Base-by-base conservation (phyloP, 2,797 vertebrate species). In the Myotis myotis region DNA sequence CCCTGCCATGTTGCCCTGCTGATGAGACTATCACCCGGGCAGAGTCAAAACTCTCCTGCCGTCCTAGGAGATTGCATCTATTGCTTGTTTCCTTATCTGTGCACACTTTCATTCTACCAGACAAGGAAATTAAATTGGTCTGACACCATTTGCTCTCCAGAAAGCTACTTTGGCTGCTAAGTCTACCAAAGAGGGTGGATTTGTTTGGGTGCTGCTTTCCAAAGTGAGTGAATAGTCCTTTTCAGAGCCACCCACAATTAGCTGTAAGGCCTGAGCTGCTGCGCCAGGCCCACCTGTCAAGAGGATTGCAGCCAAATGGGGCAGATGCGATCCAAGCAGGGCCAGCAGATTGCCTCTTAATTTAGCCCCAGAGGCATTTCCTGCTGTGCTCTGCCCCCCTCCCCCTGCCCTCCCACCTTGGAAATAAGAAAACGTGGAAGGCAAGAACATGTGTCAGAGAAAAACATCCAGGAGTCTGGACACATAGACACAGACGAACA, bases 111-210 rank as follows among this genome's bases (percentile, higher is more conserved):
- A 91, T 90, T 60, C 71, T 89, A 44, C 93, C 94, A 64, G 74
- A 95, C 71, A 81, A 89, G 87, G 89, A 93, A 79, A 92, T 78
- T 71, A 95, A 96, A 89, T 70, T 33, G 71, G 28, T 57, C 82
- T 94, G 93, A 87, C 89, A 88, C 82, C 68, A 79, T 81, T 92
- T 92, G 68, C 88, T 95, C 79, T 96, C 87, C 78, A 87, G 93
- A 97, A 97, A 96, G 84, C 95, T 71, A 93, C 86, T 83, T 74
- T 92, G 93, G 75, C 91, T 90, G 55, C 62, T 95, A 80, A 96
- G 62, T 81, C 60, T 81, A 91, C 76, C 55, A 89, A 80, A 87
- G 30, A 82, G 62, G 81, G 68, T 47, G 13, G 91, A 79, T 94
- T 90, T 93, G 95, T 96, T 89, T 89, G 87, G 76, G 84, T 81